phyloP scores from a whole-genome alignment of 2,113 vertebrate genomes.

The Lepidothrix coronata region DNA sequence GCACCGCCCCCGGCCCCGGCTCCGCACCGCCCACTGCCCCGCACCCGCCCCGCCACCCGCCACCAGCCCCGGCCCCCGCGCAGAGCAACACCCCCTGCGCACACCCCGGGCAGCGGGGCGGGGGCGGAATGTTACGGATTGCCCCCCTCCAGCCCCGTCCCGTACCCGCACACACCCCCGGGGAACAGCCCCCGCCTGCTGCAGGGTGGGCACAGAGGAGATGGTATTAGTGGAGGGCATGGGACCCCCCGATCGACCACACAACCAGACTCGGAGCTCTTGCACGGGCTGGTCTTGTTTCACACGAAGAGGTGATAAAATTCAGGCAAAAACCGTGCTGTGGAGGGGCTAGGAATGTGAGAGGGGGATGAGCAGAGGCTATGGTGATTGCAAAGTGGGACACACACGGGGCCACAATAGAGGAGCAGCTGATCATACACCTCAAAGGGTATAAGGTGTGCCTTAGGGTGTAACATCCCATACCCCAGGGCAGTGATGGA shows the following conservation, averaged over 20 bases:
- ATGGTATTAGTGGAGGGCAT: no score
- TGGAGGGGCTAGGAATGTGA: background rate
- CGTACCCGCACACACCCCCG: background rate
- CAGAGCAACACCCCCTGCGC: background rate
- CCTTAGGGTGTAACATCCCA: background rate
- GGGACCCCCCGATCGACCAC: background rate
- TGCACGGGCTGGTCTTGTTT: background rate
- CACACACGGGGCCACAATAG: accelerated
- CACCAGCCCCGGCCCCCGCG: background rate
- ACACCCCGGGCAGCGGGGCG: background rate
- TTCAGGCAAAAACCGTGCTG: accelerated
- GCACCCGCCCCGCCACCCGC: background rate
- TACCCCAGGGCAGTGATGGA: background rate
- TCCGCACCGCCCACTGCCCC: background rate
- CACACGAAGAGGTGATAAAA: background rate
- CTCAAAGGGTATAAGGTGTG: background rate
- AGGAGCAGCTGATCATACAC: background rate
- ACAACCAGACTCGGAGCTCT: no score
- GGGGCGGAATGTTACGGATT: background rate
- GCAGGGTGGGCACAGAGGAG: background rate
- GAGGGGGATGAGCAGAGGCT: background rate
- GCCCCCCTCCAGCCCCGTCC: background rate
- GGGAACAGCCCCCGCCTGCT: background rate
- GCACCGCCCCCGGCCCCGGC: background rate
- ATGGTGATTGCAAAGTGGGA: background rate